phyloP scores from a whole-genome alignment of 2,888 invertebrate species.

The Orthosia cruda region DNA sequence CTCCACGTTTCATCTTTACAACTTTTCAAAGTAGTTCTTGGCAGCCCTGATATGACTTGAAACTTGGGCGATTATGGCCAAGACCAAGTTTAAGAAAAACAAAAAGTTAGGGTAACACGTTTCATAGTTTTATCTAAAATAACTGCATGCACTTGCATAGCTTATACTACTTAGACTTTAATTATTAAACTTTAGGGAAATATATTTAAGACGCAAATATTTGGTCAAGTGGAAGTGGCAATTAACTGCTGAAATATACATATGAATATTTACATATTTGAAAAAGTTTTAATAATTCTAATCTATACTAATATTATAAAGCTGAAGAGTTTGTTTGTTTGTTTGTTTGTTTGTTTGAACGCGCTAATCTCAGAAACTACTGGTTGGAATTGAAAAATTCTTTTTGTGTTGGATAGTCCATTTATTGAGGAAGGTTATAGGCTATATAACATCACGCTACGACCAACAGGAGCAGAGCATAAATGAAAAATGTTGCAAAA shows the following conservation, averaged over 20 bases:
- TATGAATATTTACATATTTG: too few species aligned
- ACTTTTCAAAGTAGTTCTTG: background rate
- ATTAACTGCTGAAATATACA: background rate
- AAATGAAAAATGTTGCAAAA: too few species aligned
- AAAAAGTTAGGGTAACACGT: slow-evolving; percentile 51
- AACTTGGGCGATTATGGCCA: slow-evolving; percentile 56
- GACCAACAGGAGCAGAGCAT: too few species aligned
- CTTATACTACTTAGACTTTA: slow-evolving; percentile 27
- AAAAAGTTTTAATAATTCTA: too few species aligned
- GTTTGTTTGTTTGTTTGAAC: too few species aligned
- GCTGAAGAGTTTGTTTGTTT: too few species aligned
- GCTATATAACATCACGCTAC: too few species aligned
- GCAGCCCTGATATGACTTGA: slow-evolving; percentile 54
- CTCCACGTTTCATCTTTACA: background rate
- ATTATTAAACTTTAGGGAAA: slow-evolving; percentile 47
- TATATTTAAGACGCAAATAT: slow-evolving; percentile 10
- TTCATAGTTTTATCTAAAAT: slow-evolving; percentile 57
- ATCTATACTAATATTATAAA: too few species aligned
- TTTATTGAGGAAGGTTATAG: too few species aligned
- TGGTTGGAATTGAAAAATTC: too few species aligned
- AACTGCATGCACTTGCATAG: slow-evolving; percentile 57
- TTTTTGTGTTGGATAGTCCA: too few species aligned
- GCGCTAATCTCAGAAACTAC: too few species aligned
- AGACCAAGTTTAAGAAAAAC: slow-evolving; percentile 57
- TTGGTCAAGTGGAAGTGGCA: slow-evolving; percentile 2